Base-by-base conservation (phyloP, 2,888 invertebrate species). In the Lamproptera curius region DNA sequence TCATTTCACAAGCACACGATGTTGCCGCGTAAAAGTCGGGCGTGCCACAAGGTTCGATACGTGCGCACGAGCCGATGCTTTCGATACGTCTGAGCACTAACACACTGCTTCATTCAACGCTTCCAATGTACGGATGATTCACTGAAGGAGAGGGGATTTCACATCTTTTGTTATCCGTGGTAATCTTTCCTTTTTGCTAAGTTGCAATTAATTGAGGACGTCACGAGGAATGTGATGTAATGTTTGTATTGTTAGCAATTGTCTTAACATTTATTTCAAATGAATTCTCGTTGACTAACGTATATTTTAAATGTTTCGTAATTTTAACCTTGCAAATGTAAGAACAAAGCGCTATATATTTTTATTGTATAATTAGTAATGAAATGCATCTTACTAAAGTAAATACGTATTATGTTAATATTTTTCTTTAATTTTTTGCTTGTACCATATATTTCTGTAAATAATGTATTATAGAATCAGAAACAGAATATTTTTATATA, bases 51-150 rank as follows among this genome's bases (percentile, higher is more conserved):
- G 70, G 65, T 42, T 33, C 36, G 46, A 45, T 57, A 66, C 74
- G 72, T 81, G 80, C 78, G 79, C 73, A 55, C 63, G 76, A 67
- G 65, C 67, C 59, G 70, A 61, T 62, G 61, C 65, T 55, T 62
- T 59, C 57, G 62, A 65, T 64, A 71, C 61, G 69, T 75, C 48
- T 49, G 48, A 37, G n/a, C n/a, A n/a, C n/a, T n/a, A n/a, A 15
- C 6, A 33, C 33, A 35, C 34, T 33, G 13, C 9, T 49, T 20
- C 26, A 26, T 26, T 20, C 43, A 42, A 37, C 44, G 16, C 46
- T 40, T 46, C 49, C 45, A 34, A 39, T 14, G 46, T 50, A 46
- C 42, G 40, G 33, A 51, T 69, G 69, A 68, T 51, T 69, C 66
- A 69, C 42, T 55, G 42, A 44, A 49, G 53, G 53, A 58, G 61